phyloP scores from a whole-genome alignment of 2,888 invertebrate genomes.

The Lycaena phlaeas region DNA sequence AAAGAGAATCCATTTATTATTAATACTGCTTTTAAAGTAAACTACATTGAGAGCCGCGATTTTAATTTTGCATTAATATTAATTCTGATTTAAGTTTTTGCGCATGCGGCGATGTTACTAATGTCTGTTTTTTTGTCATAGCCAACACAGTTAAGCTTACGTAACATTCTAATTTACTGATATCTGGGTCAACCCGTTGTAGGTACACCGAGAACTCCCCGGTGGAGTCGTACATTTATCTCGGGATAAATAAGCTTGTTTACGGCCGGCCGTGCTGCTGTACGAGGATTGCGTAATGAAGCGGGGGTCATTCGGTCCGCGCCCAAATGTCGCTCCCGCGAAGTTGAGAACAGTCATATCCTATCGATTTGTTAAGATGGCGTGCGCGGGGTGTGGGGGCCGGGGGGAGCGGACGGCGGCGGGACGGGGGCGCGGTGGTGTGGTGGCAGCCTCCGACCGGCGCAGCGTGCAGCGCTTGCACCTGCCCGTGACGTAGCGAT shows the following conservation, averaged over 20 bases:
- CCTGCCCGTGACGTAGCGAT: conserved; percentile 53
- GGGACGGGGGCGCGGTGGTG: conserved; percentile 32
- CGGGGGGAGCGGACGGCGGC: conserved; percentile 31
- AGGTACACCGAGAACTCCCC: background rate
- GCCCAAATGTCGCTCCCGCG: conserved; percentile 68
- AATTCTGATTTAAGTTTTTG: too few relatives aligned
- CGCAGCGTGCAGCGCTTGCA: conserved; percentile 67
- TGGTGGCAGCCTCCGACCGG: conserved; percentile 51
- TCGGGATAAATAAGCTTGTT: conserved; percentile 24
- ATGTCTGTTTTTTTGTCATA: background rate
- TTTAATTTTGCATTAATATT: too few relatives aligned
- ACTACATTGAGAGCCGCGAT: too few relatives aligned
- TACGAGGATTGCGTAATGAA: conserved; percentile 46
- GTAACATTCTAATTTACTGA: conserved; percentile 5
- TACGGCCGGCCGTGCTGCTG: conserved; percentile 14
- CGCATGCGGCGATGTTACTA: too few relatives aligned
- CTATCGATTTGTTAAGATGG: conserved; percentile 76
- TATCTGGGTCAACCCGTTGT: conserved; percentile 1
- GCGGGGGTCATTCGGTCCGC: conserved; percentile 63
- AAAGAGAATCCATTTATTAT: too few relatives aligned
- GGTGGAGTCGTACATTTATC: background rate
- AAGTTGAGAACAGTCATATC: conserved; percentile 73
- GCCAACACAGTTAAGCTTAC: background rate
- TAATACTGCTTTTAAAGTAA: too few relatives aligned
- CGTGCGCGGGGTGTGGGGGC: conserved; percentile 46